phyloP scores from a whole-genome alignment of 2,113 vertebrate species.

The Macrotis lagotis region DNA sequence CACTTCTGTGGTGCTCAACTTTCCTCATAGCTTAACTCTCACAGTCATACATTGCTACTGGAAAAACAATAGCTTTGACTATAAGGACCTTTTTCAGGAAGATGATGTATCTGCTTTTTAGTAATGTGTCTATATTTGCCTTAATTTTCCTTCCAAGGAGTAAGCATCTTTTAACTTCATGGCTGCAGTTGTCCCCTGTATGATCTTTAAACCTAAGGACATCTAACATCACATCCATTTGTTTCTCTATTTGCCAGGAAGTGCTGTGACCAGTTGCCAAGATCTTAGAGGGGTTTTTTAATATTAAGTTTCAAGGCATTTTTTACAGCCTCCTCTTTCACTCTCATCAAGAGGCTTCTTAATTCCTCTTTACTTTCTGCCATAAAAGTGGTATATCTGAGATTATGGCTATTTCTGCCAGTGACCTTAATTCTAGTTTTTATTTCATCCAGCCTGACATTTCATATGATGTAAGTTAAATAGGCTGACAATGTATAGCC shows the following conservation, averaged over 20 bases:
- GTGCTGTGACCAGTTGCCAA: neutral
- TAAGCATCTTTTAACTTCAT: neutral
- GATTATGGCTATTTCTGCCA: neutral
- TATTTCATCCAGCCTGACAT: neutral
- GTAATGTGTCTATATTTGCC: neutral
- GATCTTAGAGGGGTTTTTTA: neutral
- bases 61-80: neutral
- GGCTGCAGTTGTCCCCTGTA: neutral
- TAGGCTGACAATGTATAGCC: neutral
- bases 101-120: neutral
- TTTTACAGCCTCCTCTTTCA: neutral
- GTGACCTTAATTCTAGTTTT: neutral
- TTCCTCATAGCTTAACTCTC: neutral
- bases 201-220: neutral
- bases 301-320: neutral
- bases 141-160: neutral
- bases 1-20: neutral
- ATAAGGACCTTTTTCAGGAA: neutral
- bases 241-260: neutral
- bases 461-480: neutral
- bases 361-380: neutral
- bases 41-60: neutral
- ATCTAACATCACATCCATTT: neutral
- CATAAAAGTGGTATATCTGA: neutral
- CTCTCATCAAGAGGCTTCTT: neutral